Evolutionary conservation across 2,888 invertebrate genomes (phyloP).

Genomic region (Neoascia interrupta): DNA sequence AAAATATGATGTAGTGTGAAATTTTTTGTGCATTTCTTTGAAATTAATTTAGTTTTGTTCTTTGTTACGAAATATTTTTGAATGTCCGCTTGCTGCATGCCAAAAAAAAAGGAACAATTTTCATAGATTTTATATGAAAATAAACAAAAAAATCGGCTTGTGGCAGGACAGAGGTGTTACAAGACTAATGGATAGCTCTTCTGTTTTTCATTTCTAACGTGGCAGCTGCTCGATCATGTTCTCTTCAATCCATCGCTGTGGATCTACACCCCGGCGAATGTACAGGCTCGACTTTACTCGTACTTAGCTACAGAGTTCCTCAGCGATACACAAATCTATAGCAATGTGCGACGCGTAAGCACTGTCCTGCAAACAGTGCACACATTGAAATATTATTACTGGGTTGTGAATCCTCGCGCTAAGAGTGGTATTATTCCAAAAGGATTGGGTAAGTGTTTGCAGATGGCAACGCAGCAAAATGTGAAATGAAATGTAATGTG

Average conservation of each 20-base stretch:
- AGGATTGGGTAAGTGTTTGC: constrained; percentile 95
- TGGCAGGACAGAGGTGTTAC: constrained; percentile 81
- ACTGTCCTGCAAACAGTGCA: constrained; percentile 99
- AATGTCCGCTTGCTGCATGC: constrained; percentile 74
- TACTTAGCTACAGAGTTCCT: constrained; percentile 99
- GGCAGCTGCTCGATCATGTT: constrained; percentile 99
- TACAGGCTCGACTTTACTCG: constrained; percentile 96
- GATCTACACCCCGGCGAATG: constrained; percentile 98
- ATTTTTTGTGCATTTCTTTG: constrained; percentile 57
- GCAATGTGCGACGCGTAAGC: constrained; percentile 96
- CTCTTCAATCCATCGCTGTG: constrained; percentile 99
- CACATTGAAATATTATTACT: constrained; percentile 99
- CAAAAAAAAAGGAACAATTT: constrained; percentile 58
- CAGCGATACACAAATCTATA: constrained; percentile 98
- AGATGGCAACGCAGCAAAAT: background rate
- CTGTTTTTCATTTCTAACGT: constrained; percentile 93
- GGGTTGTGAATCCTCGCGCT: constrained; percentile 97
- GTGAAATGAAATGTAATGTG: background rate
- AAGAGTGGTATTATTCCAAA: constrained; percentile 98
- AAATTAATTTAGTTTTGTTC: constrained; percentile 20
- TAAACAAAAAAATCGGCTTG: constrained; percentile 77
- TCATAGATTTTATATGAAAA: constrained; percentile 51
- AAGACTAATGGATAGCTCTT: constrained; percentile 88
- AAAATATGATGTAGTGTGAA: constrained; percentile 51
- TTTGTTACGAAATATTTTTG: constrained; percentile 15